A percentile compares a stretch with the other conserved stretches of the same genome.
Evolutionary conservation across 2,113 vertebrate genomes (phyloP).

Genomic region (Astatoreochromis straeleni): DNA sequence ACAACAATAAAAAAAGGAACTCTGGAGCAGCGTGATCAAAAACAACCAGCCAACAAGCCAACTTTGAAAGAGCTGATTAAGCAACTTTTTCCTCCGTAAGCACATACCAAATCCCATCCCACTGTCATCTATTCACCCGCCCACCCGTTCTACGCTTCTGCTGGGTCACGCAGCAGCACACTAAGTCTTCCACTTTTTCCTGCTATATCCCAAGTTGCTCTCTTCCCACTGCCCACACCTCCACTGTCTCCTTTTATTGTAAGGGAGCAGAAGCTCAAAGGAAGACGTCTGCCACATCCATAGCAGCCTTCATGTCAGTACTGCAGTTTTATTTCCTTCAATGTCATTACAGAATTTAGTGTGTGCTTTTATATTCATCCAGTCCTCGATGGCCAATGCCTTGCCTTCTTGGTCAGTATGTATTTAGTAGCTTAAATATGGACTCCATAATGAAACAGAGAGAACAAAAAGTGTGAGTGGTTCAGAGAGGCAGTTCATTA

Average conservation of each 20-base stretch:
- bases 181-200: background rate
- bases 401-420: background rate
- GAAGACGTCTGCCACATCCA: background rate
- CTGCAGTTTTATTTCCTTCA: background rate
- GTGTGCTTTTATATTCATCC: rapidly evolving
- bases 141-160: background rate
- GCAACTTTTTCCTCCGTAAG: background rate
- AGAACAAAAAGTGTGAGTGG: background rate
- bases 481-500: background rate
- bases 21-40: background rate
- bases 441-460: background rate
- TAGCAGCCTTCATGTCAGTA: background rate
- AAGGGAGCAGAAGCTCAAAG: background rate
- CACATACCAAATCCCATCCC: background rate
- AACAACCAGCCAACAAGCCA: background rate
- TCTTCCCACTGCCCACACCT: background rate
- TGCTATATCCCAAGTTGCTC: background rate
- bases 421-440: background rate
- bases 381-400: background rate
- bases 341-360: background rate
- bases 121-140: background rate
- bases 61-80: background rate
- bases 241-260: background rate
- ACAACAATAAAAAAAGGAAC: too few species aligned
- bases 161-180: background rate